A percentile compares a stretch with the other conserved stretches of the same genome.
These are phyloP conservation scores for Latheticus oryzae DNA, from an alignment of 2,888 invertebrate species.

Conservation along the genomic window DNA sequence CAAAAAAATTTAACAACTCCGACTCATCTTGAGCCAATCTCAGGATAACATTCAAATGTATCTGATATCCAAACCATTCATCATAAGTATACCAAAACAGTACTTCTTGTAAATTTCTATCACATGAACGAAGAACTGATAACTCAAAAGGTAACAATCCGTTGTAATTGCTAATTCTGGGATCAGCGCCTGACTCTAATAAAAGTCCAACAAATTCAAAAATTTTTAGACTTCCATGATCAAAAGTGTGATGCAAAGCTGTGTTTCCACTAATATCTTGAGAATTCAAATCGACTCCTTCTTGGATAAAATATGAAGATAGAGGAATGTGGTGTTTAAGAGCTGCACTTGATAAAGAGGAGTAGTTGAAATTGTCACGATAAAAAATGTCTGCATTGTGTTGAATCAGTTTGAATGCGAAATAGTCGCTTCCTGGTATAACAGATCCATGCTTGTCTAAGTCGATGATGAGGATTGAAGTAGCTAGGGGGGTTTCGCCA, in stretches of 20 bases:
- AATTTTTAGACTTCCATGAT: constrained; percentile 1
- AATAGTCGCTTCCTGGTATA: not conserved
- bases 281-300: not conserved
- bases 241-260: constrained; percentile 3
- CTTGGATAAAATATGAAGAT: not conserved
- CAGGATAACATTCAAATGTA: not conserved
- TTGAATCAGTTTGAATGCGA: not conserved
- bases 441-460: not conserved
- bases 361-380: not conserved
- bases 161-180: constrained; percentile 2
- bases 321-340: constrained; percentile 2
- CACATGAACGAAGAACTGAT: not conserved
- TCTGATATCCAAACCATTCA: not conserved
- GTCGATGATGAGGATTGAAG: not conserved
- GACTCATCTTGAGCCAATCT: constrained; percentile 3
- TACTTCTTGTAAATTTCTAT: not conserved
- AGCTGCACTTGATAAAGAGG: constrained; percentile 3
- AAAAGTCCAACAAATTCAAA: constrained; percentile 7
- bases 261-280: constrained; percentile 4
- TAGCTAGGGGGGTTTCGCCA: not conserved
- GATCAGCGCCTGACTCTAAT: constrained; percentile 15
- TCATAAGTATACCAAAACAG: constrained; percentile 8
- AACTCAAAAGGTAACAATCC: constrained; percentile 9
- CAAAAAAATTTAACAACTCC: not conserved
- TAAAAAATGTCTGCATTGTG: not conserved